Evolutionary conservation across 2,888 invertebrate genomes (phyloP), one percentile per base, ranked within the genome.

Genomic region (Oxycera nigricornis): DNA sequence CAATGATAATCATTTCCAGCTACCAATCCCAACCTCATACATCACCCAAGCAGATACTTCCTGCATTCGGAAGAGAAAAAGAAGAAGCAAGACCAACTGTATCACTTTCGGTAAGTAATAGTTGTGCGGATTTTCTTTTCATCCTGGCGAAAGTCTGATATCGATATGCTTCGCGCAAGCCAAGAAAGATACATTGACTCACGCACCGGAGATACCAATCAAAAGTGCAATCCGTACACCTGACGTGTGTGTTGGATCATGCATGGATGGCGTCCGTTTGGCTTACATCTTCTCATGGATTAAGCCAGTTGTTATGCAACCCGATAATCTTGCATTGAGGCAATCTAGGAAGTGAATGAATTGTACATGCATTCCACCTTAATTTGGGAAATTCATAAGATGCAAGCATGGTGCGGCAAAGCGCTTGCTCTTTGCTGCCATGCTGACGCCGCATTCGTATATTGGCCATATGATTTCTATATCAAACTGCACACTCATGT

Each of bases 321-420:
- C 17, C n/a, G n/a, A n/a, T n/a, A n/a, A n/a, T n/a, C n/a, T n/a
- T n/a, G n/a, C n/a, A n/a, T n/a, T n/a, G n/a, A n/a, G n/a, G n/a
- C n/a, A 46, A 46, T 46, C n/a, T 14, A 46, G 46, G 46, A 46
- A 46, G 46, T 46, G 6, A 14, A 46, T 14, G 46, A 46, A 46
- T 46, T 46, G 46, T 14, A 46, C 46, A 17, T 46, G n/a, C 30
- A 31, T 70, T n/a, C 35, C 70, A 55, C 35, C 28, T 20, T 26
- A 31, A 55, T 55, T 52, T 22, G 70, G 55, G 55, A 70, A 70
- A 70, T 31, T 70, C 70, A 17, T n/a, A 35, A 50, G 22, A 68
- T 30, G 28, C 55, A 24, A 65, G 17, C 41, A 11, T 65, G 24
- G 17, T 46, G 11, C n/a, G 14, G 11, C 46, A 3, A 14, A 2